phyloP scores from a whole-genome alignment of 2,113 vertebrate species.

The Alethe diademata region DNA sequence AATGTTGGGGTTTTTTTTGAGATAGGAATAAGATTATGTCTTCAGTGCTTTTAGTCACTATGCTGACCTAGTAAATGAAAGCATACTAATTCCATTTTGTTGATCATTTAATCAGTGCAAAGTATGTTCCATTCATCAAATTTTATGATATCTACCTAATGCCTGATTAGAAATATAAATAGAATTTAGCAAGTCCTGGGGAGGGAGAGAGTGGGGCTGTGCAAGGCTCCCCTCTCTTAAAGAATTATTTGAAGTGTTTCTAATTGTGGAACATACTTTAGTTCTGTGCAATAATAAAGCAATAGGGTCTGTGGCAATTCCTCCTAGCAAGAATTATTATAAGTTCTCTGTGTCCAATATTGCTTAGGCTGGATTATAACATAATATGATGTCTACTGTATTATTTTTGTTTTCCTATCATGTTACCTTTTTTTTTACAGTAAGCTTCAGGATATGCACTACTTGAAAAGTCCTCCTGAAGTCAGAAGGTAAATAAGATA shows the following conservation, averaged over 20 bases:
- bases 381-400: rapidly evolving
- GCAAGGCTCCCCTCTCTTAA: neutral
- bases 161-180: constrained; percentile 9
- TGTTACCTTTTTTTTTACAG: neutral
- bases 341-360: neutral
- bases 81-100: constrained; percentile 1
- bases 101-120: constrained; percentile 16
- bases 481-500: neutral
- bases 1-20: neutral
- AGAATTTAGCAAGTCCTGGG: neutral
- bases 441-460: neutral
- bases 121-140: constrained; percentile 8
- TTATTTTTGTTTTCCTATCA: neutral
- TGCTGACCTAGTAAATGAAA: constrained; percentile 16
- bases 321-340: neutral
- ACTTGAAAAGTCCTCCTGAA: neutral
- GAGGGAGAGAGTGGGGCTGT: neutral
- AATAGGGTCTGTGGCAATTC: neutral
- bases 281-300: neutral
- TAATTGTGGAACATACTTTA: neutral
- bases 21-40: neutral
- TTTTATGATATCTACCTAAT: constrained; percentile 22
- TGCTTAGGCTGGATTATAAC: neutral
- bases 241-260: neutral
- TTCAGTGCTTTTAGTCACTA: neutral